Conservation (phyloP, 2,113 vertebrate species). For the Spilogale gracilis region DNA sequence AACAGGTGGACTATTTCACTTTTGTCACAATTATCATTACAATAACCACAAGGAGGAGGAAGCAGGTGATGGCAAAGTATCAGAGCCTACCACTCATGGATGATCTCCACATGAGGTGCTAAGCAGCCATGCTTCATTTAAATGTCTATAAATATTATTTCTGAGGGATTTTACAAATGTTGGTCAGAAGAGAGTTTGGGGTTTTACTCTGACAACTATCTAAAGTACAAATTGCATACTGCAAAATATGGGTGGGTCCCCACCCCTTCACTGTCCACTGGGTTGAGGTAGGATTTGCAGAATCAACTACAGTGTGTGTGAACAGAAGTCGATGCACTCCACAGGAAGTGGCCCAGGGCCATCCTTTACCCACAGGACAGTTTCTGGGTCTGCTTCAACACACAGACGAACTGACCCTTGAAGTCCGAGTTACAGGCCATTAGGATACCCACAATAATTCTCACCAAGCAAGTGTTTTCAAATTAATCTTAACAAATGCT, state of each 20-base stretch:
- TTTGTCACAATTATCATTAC: no score
- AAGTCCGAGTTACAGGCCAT: background rate
- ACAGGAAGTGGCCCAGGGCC: no score
- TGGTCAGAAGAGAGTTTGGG: background rate
- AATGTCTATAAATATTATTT: background rate
- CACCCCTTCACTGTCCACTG: background rate
- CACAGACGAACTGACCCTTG: background rate
- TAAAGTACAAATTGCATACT: background rate
- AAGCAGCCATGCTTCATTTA: background rate
- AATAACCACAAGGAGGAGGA: background rate
- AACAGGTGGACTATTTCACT: background rate
- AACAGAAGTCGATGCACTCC: background rate
- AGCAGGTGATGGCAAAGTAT: background rate
- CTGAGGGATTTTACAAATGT: background rate
- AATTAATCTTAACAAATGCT: background rate
- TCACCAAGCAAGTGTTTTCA: background rate
- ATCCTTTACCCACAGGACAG: background rate
- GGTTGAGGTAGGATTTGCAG: background rate
- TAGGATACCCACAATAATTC: background rate
- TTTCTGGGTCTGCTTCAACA: background rate
- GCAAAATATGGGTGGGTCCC: background rate
- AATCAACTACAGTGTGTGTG: no score
- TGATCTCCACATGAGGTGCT: fast-evolving
- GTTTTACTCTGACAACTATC: background rate
- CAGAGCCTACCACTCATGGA: background rate